phyloP scores from a whole-genome alignment of 1,140 invertebrate genomes.

The Ectropis grisescens region DNA sequence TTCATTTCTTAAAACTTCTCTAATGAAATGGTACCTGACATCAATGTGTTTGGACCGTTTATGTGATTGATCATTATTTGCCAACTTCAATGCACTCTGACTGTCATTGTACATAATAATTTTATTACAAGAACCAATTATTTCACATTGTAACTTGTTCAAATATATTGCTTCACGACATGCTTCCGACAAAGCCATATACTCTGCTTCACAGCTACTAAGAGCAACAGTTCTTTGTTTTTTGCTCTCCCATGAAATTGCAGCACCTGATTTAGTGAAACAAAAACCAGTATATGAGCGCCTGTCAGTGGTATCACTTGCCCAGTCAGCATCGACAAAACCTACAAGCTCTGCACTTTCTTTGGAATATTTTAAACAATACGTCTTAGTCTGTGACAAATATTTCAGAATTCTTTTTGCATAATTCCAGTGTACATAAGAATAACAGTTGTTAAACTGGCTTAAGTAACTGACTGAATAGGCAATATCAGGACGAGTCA shows the following conservation, averaged over 20 bases:
- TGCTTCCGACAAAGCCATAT: neutral
- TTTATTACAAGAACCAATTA: neutral
- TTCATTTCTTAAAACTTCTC: constrained; percentile 4
- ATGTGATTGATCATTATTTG: constrained; percentile 3
- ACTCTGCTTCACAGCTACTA: neutral
- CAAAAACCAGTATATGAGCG: constrained; percentile 1
- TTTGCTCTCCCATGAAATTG: neutral
- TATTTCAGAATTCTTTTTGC: constrained; percentile 42
- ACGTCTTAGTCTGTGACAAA: constrained; percentile 20
- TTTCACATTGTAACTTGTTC: constrained; percentile 2
- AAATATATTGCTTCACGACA: constrained; percentile 4
- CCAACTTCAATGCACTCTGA: constrained; percentile 2
- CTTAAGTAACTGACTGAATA: constrained; percentile 37
- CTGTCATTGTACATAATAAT: neutral
- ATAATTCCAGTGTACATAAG: constrained; percentile 30
- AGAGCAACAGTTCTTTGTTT: neutral
- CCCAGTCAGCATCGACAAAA: constrained; percentile 2
- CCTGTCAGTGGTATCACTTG: constrained; percentile 1
- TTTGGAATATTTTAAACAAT: constrained; percentile 19
- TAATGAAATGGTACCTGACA: constrained; percentile 2
- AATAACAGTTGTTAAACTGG: constrained; percentile 31
- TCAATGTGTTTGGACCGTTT: constrained; percentile 6
- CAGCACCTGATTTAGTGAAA: neutral
- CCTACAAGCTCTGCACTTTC: constrained; percentile 3
- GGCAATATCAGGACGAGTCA: constrained; percentile 47